Evolutionary conservation across 2,113 vertebrate genomes (phyloP).

Genomic region (Heterochromis multidens): DNA sequence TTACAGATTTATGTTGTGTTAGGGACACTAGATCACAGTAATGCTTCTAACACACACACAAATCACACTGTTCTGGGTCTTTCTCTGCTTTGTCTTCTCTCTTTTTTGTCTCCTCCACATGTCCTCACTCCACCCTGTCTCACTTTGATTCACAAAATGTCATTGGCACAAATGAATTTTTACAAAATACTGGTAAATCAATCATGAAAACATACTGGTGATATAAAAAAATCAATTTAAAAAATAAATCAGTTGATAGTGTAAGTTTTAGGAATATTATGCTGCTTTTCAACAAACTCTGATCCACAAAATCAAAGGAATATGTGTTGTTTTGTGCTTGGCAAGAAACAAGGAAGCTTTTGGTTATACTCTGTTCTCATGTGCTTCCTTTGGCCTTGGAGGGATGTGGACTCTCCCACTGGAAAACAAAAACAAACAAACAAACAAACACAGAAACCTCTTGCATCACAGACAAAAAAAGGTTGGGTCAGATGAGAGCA

Average conservation of each 20-base stretch:
- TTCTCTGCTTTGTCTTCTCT: neutral
- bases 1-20: constrained; percentile 24
- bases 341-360: neutral
- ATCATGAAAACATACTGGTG: neutral
- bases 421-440: too few species aligned
- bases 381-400: neutral
- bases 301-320: too few species aligned
- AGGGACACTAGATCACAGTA: constrained; percentile 16
- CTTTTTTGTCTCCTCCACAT: neutral
- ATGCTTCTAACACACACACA: constrained; percentile 11
- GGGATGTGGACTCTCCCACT: neutral
- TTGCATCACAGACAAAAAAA: neutral
- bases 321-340: too few species aligned
- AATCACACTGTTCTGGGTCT: neutral
- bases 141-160: neutral
- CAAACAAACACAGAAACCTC: neutral
- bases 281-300: neutral
- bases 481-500: neutral
- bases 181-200: neutral
- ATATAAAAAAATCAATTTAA: neutral
- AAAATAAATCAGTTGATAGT: too few species aligned
- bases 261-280: neutral
- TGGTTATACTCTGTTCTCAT: neutral
- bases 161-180: neutral
- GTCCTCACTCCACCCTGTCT: neutral